phyloP scores from a whole-genome alignment of 2,113 vertebrate species.

The Oxyruncus cristatus region DNA sequence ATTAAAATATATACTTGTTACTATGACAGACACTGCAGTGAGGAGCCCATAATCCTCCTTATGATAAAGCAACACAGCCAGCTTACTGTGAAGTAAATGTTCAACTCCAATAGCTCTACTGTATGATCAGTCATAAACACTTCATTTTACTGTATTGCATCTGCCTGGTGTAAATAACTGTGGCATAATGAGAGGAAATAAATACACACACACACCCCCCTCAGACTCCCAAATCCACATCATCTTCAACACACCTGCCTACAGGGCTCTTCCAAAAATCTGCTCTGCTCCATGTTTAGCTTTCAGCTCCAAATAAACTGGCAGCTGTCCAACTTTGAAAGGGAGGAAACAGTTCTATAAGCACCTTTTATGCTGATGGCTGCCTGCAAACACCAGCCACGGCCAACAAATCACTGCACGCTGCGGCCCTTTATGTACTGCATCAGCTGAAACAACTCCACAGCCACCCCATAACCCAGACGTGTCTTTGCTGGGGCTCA shows the following conservation, averaged over 20 bases:
- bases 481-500: background rate
- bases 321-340: background rate
- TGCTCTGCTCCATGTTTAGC: background rate
- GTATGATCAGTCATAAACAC: background rate
- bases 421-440: background rate
- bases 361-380: slow-evolving; percentile 1
- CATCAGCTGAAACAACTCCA: slow-evolving; percentile 20
- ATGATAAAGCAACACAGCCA: background rate
- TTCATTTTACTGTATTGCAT: background rate
- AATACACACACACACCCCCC: background rate
- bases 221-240: background rate
- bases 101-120: background rate
- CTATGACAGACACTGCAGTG: background rate
- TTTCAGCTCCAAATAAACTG: background rate
- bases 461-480: background rate
- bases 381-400: slow-evolving; percentile 13
- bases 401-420: slow-evolving; percentile 4
- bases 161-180: background rate
- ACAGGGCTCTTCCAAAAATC: background rate
- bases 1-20: background rate
- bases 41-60: background rate
- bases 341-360: background rate
- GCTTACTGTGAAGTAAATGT: background rate
- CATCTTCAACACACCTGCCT: background rate
- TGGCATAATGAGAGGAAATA: background rate